phyloP scores from a whole-genome alignment of 2,797 vertebrate species.

The Sebastes minor region DNA sequence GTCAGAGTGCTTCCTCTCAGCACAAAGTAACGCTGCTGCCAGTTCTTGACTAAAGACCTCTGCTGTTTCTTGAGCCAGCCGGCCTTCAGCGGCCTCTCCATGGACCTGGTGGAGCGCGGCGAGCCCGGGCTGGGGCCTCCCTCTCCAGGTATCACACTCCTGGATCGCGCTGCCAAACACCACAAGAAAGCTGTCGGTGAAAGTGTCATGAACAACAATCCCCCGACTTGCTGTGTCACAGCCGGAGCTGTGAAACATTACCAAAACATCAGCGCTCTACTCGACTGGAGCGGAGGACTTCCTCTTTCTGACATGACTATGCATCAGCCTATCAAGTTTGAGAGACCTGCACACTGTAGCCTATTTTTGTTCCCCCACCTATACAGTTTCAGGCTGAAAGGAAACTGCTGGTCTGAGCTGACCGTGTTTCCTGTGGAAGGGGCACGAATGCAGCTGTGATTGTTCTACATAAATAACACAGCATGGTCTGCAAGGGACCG shows the following conservation, averaged over 20 bases:
- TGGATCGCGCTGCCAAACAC: constrained; percentile 86
- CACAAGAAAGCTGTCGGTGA: constrained; percentile 15
- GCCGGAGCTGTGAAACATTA: not conserved
- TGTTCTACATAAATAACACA: constrained; percentile 22
- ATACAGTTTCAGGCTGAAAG: constrained; percentile 22
- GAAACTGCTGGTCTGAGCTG: constrained; percentile 57
- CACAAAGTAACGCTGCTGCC: constrained; percentile 94
- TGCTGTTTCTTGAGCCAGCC: constrained; percentile 98
- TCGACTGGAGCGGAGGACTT: constrained; percentile 42
- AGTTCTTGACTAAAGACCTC: constrained; percentile 94
- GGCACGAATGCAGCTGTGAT: constrained; percentile 34
- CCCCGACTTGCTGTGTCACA: constrained; percentile 1
- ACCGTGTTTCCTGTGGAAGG: constrained; percentile 65
- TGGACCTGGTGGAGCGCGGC: constrained; percentile 64
- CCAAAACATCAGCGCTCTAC: constrained; percentile 14
- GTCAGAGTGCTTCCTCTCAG: constrained; percentile 88
- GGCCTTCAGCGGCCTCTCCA: constrained; percentile 89
- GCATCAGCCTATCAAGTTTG: constrained; percentile 36
- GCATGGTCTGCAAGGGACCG: not conserved
- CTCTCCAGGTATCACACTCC: constrained; percentile 89
- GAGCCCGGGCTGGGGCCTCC: constrained; percentile 48
- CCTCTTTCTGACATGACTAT: constrained; percentile 57
- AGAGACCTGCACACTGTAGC: constrained; percentile 7
- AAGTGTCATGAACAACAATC: not conserved
- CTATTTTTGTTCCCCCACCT: constrained; percentile 44